Evolutionary conservation across 2,888 invertebrate genomes (phyloP), one percentile per base, ranked within the genome.

Genomic region (Trachelus troglodyta): DNA sequence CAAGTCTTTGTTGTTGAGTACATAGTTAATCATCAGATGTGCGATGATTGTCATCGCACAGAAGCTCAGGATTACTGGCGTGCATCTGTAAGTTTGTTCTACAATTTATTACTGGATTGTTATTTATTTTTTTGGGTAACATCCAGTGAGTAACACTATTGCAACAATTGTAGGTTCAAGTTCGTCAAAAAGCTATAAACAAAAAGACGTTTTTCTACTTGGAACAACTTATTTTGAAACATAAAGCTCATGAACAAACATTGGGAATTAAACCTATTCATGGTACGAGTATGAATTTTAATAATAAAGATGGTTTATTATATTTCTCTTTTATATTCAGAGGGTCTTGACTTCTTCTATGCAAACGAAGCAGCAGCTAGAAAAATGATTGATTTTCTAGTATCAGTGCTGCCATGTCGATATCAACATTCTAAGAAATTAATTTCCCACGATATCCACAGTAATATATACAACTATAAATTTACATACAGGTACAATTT

Each of bases 31-130:
- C 95, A 96, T 92, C 98, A 98, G 91, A 98, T 99, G 97, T 99
- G 99, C 91, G 97, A 97, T 89, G 98, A 98, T 79, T 99, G 99
- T 91, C 99, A 99, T 91, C 95, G 98, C 30, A 95, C 96, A 0
- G 99, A 99, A 92, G 99, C 99, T 0, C 98, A 99, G 91, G 97
- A 99, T 92, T 99, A 95, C 90, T 99, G 99, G 99, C 96, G 97
- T 87, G 98, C 99, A 40, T 92, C 94, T 79, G 95, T 95, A 76
- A 88, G 88, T 87, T 75, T 35, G 23, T 34, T 56, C 23, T 6
- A 23, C 23, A 34, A 30, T 34, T 40, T 78, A 23, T 40, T 69
- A 15, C 37, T 34, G 71, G 37, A n/a, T 76, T 34, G n/a, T 11
- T 35, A 73, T 76, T 37, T 74, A 71, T 3, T 73, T 31, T 23